A percentile compares a stretch with the other conserved stretches of the same genome.
Conservation (phyloP, 2,888 invertebrate species). For the Xanthorhoe spadicearia region DNA sequence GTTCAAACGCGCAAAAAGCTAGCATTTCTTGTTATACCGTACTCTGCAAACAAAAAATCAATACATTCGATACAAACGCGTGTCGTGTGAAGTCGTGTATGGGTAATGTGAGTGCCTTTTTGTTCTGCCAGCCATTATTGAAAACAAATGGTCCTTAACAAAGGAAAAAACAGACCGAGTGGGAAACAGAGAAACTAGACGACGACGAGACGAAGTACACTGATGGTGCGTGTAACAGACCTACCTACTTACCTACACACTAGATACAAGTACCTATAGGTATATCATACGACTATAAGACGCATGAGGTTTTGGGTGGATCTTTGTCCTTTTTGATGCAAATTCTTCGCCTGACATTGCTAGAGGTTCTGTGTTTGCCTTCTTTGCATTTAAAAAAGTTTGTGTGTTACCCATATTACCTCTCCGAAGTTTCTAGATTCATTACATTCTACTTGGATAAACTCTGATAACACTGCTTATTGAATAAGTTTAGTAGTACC, state of each 20-base stretch:
- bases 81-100: constrained; percentile 33
- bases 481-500: background rate
- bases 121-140: constrained; percentile 36
- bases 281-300: background rate
- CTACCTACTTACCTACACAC: too few species aligned
- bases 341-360: constrained; percentile 11
- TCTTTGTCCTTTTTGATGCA: constrained; percentile 17
- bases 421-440: background rate
- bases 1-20: constrained; percentile 2
- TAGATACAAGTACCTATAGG: too few species aligned
- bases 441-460: background rate
- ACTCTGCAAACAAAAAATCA: constrained; percentile 26
- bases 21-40: constrained; percentile 1
- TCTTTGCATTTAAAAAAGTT: constrained; percentile 16
- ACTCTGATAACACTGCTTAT: background rate
- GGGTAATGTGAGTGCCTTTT: constrained; percentile 34
- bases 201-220: background rate
- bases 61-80: constrained; percentile 30
- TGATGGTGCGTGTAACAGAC: too few species aligned
- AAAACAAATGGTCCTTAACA: constrained; percentile 38
- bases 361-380: background rate
- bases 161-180: constrained; percentile 21
- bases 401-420: background rate
- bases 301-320: too few species aligned
- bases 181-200: constrained; percentile 8